Conservation (phyloP, 2,113 vertebrate species). For the Passer montanus region DNA sequence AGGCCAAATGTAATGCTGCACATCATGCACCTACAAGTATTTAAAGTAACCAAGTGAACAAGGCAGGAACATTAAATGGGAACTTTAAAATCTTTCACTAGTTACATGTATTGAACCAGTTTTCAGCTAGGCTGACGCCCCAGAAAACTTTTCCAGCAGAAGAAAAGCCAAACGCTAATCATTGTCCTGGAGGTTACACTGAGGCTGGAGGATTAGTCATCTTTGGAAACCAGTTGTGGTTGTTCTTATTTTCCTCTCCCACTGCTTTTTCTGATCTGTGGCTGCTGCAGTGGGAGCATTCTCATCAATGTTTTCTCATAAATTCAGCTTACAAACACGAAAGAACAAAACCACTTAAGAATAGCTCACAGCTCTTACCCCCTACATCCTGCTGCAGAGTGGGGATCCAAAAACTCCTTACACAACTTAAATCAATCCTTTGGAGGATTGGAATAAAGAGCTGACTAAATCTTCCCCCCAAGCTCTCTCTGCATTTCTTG, state of each 20-base stretch:
- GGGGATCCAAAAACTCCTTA: slow-evolving; percentile 18
- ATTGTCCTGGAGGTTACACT: slow-evolving; percentile 29
- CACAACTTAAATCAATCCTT: neutral
- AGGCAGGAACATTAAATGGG: neutral
- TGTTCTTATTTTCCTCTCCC: slow-evolving; percentile 52
- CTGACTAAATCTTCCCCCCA: neutral
- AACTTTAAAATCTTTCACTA: neutral
- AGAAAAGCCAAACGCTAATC: slow-evolving; percentile 23
- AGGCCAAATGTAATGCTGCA: neutral
- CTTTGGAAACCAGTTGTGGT: slow-evolving; percentile 46
- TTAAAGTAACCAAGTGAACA: neutral
- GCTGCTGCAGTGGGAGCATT: slow-evolving; percentile 44
- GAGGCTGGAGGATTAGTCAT: slow-evolving; percentile 30
- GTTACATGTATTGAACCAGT: neutral
- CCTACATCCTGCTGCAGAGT: neutral
- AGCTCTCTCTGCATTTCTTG: neutral
- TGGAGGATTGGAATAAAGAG: neutral
- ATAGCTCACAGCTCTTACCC: slow-evolving; percentile 10
- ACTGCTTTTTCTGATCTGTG: slow-evolving; percentile 35
- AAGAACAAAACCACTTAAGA: slow-evolving; percentile 37
- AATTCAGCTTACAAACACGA: slow-evolving; percentile 40
- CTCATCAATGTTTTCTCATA: slow-evolving; percentile 51
- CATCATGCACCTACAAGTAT: neutral
- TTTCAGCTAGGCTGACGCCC: slow-evolving; percentile 9
- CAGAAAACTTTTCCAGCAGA: slow-evolving; percentile 38